Evolutionary conservation across 1,140 invertebrate species (phyloP).

Genomic region (Orussus abietinus): DNA sequence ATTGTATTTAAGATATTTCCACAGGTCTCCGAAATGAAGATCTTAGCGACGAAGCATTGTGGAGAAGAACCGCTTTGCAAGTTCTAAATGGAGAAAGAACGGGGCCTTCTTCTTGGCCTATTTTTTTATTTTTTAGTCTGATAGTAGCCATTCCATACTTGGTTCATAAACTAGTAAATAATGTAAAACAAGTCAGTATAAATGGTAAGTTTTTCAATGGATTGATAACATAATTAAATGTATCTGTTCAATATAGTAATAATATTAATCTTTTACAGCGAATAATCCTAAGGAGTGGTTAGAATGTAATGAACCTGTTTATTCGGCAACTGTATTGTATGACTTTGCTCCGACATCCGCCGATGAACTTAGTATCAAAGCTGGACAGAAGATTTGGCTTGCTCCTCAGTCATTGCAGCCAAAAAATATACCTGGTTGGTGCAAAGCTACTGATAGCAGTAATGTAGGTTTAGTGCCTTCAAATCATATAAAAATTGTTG

Average conservation of each 20-base stretch:
- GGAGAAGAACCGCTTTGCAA: slow-evolving; percentile 43
- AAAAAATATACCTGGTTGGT: slow-evolving; percentile 68
- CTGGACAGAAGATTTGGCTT: slow-evolving; percentile 73
- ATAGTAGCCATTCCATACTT: slow-evolving; percentile 88
- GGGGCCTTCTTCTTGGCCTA: slow-evolving; percentile 61
- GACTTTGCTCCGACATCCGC: slow-evolving; percentile 70
- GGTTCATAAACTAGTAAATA: slow-evolving; percentile 77
- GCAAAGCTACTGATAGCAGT: slow-evolving; percentile 67
- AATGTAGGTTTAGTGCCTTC: slow-evolving; percentile 73
- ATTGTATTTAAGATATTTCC: slow-evolving; percentile 10
- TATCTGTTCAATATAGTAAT: slow-evolving; percentile 2
- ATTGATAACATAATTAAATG: slow-evolving; percentile 4
- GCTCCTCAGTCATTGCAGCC: slow-evolving; percentile 82
- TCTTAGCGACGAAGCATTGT: slow-evolving; percentile 42
- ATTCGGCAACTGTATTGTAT: slow-evolving; percentile 68
- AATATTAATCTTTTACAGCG: slow-evolving; percentile 15
- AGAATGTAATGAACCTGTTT: slow-evolving; percentile 66
- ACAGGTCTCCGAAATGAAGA: slow-evolving; percentile 52
- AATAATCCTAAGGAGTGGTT: slow-evolving; percentile 46
- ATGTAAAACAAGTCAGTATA: slow-evolving; percentile 35
- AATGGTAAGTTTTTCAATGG: slow-evolving; percentile 44
- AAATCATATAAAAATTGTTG: slow-evolving; percentile 65
- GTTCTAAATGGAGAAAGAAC: slow-evolving; percentile 36
- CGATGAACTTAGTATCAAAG: slow-evolving; percentile 73
- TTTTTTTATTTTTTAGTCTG: slow-evolving; percentile 79